Evolutionary conservation across 2,113 vertebrate species (phyloP), one percentile per base, ranked within the genome.

Genomic region (Phoxinus phoxinus): DNA sequence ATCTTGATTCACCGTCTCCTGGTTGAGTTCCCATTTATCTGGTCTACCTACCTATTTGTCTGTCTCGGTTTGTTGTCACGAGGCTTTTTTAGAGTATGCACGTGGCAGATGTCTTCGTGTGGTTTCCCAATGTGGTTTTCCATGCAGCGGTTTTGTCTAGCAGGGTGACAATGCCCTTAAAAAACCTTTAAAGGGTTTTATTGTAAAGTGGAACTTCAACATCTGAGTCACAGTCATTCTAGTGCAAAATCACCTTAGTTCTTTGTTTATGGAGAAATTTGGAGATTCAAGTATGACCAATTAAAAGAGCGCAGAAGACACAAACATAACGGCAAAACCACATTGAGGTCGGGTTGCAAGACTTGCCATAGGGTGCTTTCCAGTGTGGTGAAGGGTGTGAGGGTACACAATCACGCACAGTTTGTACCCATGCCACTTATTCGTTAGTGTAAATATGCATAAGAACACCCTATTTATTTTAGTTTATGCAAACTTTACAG

Each of bases 111-210:
- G 56, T 75, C 77, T 85, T 81, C 12, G 35, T 78, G 84, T 85
- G 88, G 88, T 83, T 82, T 87, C n/a, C n/a, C 17, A 65, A 65
- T 77, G 83, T 85, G 88, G 88, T 83, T 83, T 87, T 9, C 6
- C 35, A 48, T 25, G 58, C 80, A 83, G 73, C 56, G 69, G 79
- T 27, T 35, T 65, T 25, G 44, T 84, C 59, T 72, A 79, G 12
- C 56, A 59, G 75, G 83, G 78, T 84, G 65, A 78, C 51, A 25
- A 69, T 74, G 17, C 3, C 58, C 53, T 27, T 41, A 78, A 86
- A 73, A 72, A 67, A 44, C 3, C 35, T 56, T 59, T 58, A n/a
- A 73, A 77, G 44, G 48, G 23, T 61, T 88, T 72, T 59, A 46
- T 30, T 73, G 61, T 65, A 85, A 81, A 79, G 81, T 46, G 37